phyloP scores from a whole-genome alignment of 2,888 invertebrate genomes.

The Heteropelma amictum region DNA sequence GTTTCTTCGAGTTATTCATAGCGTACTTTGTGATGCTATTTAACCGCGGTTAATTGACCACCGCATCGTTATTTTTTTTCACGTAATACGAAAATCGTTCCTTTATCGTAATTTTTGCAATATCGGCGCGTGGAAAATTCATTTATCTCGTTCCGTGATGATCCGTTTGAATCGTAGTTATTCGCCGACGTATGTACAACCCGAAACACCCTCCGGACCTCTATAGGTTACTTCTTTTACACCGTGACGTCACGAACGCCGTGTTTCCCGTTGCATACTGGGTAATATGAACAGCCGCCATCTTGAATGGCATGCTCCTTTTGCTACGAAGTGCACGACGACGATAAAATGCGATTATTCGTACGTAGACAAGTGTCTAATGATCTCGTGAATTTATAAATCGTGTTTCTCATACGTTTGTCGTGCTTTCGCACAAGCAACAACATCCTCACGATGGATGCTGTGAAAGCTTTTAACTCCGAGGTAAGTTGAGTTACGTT shows the following conservation, averaged over 20 bases:
- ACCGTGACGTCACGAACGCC: conserved; percentile 57
- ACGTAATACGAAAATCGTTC: too few species aligned
- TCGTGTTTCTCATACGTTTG: conserved; percentile 57
- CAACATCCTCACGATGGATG: conserved; percentile 82
- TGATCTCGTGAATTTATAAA: conserved; percentile 55
- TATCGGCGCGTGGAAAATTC: too few species aligned
- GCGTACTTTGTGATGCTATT: too few species aligned
- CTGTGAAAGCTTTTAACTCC: conserved; percentile 91
- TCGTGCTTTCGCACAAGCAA: conserved; percentile 33
- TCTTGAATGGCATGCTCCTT: conserved; percentile 75
- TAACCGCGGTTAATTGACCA: too few species aligned
- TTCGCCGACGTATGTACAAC: too few species aligned
- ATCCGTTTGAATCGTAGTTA: too few species aligned
- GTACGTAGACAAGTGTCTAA: conserved; percentile 60
- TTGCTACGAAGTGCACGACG: conserved; percentile 69
- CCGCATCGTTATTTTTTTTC: too few species aligned
- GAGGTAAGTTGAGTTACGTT: conserved; percentile 82
- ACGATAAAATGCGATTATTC: conserved; percentile 67
- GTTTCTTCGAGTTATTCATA: too few species aligned
- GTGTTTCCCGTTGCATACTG: conserved; percentile 57
- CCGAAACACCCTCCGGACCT: too few species aligned
- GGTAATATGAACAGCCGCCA: conserved; percentile 68
- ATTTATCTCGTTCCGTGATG: too few species aligned
- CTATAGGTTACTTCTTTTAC: too few species aligned
- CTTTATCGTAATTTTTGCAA: too few species aligned